Base-by-base conservation (phyloP, 1,140 invertebrate genomes). In the Brachionus calyciflorus region DNA sequence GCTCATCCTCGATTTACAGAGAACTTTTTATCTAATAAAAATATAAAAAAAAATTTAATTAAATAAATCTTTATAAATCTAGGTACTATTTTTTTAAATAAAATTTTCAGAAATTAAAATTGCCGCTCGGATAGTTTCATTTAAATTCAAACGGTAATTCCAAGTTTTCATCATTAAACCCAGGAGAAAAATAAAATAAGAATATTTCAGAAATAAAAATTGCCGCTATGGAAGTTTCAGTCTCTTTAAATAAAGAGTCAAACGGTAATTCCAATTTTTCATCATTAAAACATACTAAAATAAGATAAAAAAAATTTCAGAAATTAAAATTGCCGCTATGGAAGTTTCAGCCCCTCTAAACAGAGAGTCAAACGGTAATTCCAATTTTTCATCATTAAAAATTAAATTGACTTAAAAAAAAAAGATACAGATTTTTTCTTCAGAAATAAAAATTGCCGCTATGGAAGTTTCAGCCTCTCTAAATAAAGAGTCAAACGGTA, bases 201-300 rank as follows among this genome's bases (percentile, higher is more conserved):
- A 63, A 7, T 17, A 24, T 41, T 40, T 44, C 37, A 68, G 41
- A 68, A 70, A 70, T 69, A 46, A 49, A 51, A 70, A 51, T 65
- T 65, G 60, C 60, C 60, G 60, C 60, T 65, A n/a, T 44, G 26
- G 12, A 19, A 24, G 19, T 65, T 65, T 65, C 60, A 65, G 33
- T 37, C 9, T 37, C 33, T 3, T 5, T 37, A 9, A 37, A 37
- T 9, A 3, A 37, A 9, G 12, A 5, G 24, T 73, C 69, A 73
- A 73, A 73, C 69, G 69, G 69, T 73, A 73, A 73, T 73, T 73
- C 69, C 69, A 73, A 73, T 49, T 73, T 73, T 73, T 65, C 60
- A 65, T 65, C 60, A 65, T 46, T 26, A 33, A 37, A 51, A 48
- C 9, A 70, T n/a, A n/a, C n/a, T n/a, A 37, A 19, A 5, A 2